These are phyloP conservation scores for Sinocyclocheilus anshuiensis DNA, from an alignment of 2,113 vertebrate species.

Conservation along the genomic window DNA sequence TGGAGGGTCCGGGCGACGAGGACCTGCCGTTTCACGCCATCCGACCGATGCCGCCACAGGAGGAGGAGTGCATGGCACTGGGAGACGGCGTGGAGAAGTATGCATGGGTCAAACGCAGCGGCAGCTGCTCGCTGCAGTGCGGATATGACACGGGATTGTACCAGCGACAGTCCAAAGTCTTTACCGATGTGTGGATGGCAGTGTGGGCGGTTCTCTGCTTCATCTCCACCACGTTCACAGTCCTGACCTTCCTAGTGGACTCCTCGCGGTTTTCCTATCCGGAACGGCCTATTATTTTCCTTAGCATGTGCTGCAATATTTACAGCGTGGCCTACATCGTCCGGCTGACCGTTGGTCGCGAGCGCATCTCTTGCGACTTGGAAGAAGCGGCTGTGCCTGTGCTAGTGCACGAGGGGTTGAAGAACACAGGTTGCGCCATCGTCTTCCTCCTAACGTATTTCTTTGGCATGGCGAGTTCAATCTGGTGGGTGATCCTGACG, in stretches of 20 bases:
- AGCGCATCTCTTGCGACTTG: slow-evolving; percentile 98
- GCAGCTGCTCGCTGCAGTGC: slow-evolving; percentile 90
- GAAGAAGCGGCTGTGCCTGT: slow-evolving; percentile 93
- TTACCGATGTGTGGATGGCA: slow-evolving; percentile 98
- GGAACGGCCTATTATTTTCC: slow-evolving; percentile 95
- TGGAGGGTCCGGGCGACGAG: slow-evolving; percentile 96
- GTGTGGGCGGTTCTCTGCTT: slow-evolving; percentile 98
- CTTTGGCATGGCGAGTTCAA: slow-evolving; percentile 99
- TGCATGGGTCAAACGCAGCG: slow-evolving; percentile 93
- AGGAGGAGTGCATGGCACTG: slow-evolving; percentile 88
- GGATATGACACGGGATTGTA: slow-evolving; percentile 95
- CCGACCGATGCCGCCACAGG: slow-evolving; percentile 83
- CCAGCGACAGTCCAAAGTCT: slow-evolving; percentile 88
- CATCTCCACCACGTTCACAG: slow-evolving; percentile 94
- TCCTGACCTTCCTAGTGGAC: slow-evolving; percentile 95
- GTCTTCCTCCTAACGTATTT: slow-evolving; percentile 99
- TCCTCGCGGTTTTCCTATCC: slow-evolving; percentile 97
- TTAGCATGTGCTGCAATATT: slow-evolving; percentile 99
- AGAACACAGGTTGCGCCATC: slow-evolving; percentile 98
- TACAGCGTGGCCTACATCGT: slow-evolving; percentile 99
- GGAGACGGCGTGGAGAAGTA: slow-evolving; percentile 88
- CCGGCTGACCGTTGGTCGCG: slow-evolving; percentile 91
- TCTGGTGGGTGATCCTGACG: slow-evolving; percentile 99
- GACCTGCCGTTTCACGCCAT: slow-evolving; percentile 82
- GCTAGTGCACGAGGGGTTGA: slow-evolving; percentile 96